Conservation (phyloP, 2,888 invertebrate species). For the Choristoneura rosaceana region DNA sequence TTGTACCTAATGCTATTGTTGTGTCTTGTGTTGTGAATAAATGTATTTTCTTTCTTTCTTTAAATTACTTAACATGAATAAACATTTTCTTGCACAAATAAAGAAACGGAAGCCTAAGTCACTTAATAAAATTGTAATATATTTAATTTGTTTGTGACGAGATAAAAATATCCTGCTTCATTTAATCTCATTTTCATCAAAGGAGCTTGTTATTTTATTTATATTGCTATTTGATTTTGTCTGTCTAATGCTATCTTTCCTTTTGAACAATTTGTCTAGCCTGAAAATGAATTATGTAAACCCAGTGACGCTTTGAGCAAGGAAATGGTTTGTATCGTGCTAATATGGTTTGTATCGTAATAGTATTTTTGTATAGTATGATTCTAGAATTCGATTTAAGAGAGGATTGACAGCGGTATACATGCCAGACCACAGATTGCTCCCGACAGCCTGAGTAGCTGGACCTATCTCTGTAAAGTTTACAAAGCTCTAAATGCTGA, state of each 20-base stretch:
- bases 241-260: background rate
- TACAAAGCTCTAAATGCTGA: too few species aligned
- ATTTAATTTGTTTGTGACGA: background rate
- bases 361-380: too few species aligned
- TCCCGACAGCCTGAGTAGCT: too few species aligned
- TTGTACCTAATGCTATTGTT: too few species aligned
- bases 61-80: too few species aligned
- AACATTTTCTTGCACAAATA: background rate
- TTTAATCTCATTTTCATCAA: background rate
- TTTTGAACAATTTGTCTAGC: background rate
- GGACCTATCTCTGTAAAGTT: too few species aligned
- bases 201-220: background rate
- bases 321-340: background rate
- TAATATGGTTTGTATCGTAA: too few species aligned
- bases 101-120: background rate
- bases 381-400: too few species aligned
- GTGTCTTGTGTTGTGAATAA: too few species aligned
- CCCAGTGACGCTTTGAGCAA: background rate
- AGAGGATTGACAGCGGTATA: too few species aligned
- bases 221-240: background rate
- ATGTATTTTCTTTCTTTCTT: too few species aligned
- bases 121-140: background rate
- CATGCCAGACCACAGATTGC: too few species aligned
- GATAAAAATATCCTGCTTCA: background rate
- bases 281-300: background rate